A percentile compares a stretch with the other conserved stretches of the same genome.
Conservation (phyloP, 2,888 invertebrate genomes). For the Charanyca ferruginea region DNA sequence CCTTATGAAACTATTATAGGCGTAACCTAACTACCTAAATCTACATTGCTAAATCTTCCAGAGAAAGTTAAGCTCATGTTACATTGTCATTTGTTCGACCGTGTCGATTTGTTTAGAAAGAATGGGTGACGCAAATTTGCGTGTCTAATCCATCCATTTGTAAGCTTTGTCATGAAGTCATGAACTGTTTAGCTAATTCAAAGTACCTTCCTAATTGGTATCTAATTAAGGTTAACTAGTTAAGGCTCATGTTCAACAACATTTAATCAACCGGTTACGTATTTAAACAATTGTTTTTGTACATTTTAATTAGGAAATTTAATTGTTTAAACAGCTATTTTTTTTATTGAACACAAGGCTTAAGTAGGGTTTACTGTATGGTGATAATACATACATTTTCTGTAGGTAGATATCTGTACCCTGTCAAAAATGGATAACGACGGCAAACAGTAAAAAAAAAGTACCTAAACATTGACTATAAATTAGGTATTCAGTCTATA, state of each 20-base stretch:
- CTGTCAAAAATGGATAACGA: too few species aligned
- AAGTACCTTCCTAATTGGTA: constrained; percentile 26
- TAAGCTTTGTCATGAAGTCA: constrained; percentile 20
- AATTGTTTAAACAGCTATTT: too few species aligned
- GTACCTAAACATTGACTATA: too few species aligned
- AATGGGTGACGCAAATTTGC: constrained; percentile 50
- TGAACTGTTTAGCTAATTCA: constrained; percentile 22
- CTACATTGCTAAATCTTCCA: constrained; percentile 39
- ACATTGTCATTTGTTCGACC: constrained; percentile 32
- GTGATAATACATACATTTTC: too few species aligned
- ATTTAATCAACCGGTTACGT: neutral
- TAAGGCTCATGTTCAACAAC: neutral
- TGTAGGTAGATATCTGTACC: too few species aligned
- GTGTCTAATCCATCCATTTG: constrained; percentile 41
- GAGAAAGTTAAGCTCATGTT: constrained; percentile 38
- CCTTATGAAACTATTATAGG: too few species aligned
- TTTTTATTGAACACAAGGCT: too few species aligned
- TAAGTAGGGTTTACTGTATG: too few species aligned
- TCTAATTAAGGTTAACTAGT: constrained; percentile 15
- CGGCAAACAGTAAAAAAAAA: too few species aligned
- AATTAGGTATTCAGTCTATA: too few species aligned
- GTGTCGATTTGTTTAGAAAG: constrained; percentile 34
- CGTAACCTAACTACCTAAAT: neutral
- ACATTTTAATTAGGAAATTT: too few species aligned
- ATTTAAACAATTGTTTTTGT: neutral